phyloP scores from a whole-genome alignment of 2,888 invertebrate species.

The Tachystola acroxantha region DNA sequence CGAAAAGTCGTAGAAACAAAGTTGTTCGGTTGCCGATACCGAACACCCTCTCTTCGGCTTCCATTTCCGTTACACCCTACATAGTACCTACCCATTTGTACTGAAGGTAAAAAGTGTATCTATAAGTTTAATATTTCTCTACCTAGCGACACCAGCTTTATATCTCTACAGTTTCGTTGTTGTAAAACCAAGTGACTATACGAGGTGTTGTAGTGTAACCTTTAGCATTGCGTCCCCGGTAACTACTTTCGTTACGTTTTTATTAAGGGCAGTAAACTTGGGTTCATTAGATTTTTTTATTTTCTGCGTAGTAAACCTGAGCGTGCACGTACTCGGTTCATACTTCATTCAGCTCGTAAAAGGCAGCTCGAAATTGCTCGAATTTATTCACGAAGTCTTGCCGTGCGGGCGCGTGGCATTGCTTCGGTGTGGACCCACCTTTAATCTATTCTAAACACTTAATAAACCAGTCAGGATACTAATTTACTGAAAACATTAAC shows the following conservation, averaged over 20 bases:
- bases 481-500: conserved; percentile 2
- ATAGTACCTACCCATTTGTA: no score
- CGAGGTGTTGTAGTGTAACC: conserved; percentile 27
- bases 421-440: background rate
- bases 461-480: no score
- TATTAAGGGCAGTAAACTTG: conserved; percentile 51
- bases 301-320: conserved; percentile 46
- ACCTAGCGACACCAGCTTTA: no score
- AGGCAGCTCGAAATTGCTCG: conserved; percentile 44
- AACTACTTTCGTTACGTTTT: conserved; percentile 39
- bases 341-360: conserved; percentile 58
- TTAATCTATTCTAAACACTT: no score
- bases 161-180: no score
- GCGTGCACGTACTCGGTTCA: conserved; percentile 49
- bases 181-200: conserved; percentile 28
- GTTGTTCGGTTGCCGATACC: no score
- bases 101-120: no score
- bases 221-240: conserved; percentile 25
- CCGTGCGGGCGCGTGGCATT: background rate
- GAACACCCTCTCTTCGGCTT: no score
- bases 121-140: no score
- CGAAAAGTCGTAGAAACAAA: no score
- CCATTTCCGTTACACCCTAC: no score
- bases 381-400: conserved; percentile 48
- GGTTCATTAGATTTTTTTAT: conserved; percentile 60